Evolutionary conservation across 2,113 vertebrate species (phyloP), one percentile per base, ranked within the genome.

Genomic region (Chamaea fasciata): DNA sequence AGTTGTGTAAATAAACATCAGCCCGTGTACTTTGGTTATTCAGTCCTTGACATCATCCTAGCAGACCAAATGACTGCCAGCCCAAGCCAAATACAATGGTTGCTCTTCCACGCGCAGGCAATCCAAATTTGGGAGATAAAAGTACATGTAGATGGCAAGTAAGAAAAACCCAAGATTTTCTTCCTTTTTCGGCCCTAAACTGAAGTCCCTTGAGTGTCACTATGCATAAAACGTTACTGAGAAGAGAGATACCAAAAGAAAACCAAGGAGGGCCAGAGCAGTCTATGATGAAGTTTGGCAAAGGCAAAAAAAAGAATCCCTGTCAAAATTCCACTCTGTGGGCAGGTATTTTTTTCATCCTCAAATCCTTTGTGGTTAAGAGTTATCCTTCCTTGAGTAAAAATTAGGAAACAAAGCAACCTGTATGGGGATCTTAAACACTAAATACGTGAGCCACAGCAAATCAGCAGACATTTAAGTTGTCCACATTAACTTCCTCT

Each of bases 181-280:
- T 70, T 60, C 5, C 13, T 80, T 68, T 6, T n/a, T 65, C 31
- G 50, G 46, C 31, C 42, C 60, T 53, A 49, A 68, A 75, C 62
- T 0, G 0, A 33, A 68, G n/a, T 31, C 17, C 5, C 65, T 24
- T n/a, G 39, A 55, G 16, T 33, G 53, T 56, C 14, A 15, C 53
- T 64, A 13, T 15, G 31, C 10, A 28, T 44, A 23, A 75, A 86
- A 49, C 31, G 6, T 13, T 83, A 56, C 24, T 77, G n/a, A 60
- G 68, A 77, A 83, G 44, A 79, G 28, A 82, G 52, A 47, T 56
- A 52, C 5, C 35, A 30, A 52, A 83, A 49, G 26, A 59, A 75
- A 71, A 73, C 30, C 69, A 81, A 8, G 41, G 60, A 78, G 31
- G 28, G 53, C 19, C 24, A 65, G 11, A 74, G 12, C 10, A 19